These are phyloP conservation scores for Dascillus cervinus DNA, from an alignment of 2,888 invertebrate species.

Conservation along the genomic window DNA sequence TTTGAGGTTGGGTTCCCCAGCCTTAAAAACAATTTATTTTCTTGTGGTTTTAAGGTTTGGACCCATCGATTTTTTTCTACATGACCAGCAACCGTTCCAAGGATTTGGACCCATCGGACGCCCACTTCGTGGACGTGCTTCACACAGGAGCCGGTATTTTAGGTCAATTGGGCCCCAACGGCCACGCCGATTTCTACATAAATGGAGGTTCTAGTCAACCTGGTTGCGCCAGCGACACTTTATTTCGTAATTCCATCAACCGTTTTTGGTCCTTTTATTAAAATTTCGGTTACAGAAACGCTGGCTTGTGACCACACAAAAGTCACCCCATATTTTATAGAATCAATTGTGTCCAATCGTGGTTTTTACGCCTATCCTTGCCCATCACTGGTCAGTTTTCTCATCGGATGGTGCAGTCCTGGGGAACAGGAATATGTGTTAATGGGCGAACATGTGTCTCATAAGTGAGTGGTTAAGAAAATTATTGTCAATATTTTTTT, in stretches of 20 bases:
- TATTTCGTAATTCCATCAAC: constrained; percentile 60
- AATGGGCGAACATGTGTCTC: constrained; percentile 79
- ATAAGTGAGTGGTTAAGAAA: constrained; percentile 53
- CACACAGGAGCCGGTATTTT: constrained; percentile 84
- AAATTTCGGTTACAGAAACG: constrained; percentile 54
- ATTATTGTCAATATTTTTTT: constrained; percentile 5
- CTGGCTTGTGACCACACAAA: constrained; percentile 84
- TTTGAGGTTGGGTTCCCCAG: too few species aligned
- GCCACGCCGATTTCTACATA: constrained; percentile 83
- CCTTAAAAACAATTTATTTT: too few species aligned
- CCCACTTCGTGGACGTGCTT: constrained; percentile 73
- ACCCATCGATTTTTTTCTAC: constrained; percentile 81
- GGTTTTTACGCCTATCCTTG: constrained; percentile 86
- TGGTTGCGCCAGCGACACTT: constrained; percentile 72
- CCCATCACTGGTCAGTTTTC: constrained; percentile 71
- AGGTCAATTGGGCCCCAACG: constrained; percentile 84
- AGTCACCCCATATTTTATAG: constrained; percentile 85
- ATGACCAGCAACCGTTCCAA: constrained; percentile 73
- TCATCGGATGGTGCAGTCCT: constrained; percentile 78
- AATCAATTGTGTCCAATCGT: constrained; percentile 69
- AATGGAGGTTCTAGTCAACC: constrained; percentile 86
- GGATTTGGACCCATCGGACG: constrained; percentile 73
- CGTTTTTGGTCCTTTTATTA: background rate
- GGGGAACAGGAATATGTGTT: constrained; percentile 70
- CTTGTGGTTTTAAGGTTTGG: constrained; percentile 56